A percentile compares a stretch with the other conserved stretches of the same genome.
phyloP scores from a whole-genome alignment of 2,888 invertebrate species.

The Pseudococcus longispinus region DNA sequence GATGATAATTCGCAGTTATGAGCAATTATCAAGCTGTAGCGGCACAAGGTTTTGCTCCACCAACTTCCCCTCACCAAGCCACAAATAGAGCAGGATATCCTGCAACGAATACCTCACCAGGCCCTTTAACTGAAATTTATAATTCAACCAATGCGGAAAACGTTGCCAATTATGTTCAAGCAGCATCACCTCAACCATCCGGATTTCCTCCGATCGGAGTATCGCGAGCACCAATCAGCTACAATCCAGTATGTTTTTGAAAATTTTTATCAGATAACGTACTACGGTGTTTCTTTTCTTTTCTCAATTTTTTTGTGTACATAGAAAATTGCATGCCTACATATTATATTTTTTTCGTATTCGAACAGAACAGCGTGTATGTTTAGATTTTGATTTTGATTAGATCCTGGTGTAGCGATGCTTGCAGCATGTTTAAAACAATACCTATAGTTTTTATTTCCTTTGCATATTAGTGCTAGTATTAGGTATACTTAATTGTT shows the following conservation, averaged over 20 bases:
- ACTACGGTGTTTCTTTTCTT: neutral
- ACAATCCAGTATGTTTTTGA: constrained; percentile 81
- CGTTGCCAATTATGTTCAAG: constrained; percentile 88
- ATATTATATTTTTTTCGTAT: constrained; percentile 13
- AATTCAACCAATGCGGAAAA: constrained; percentile 70
- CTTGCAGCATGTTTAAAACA: constrained; percentile 41
- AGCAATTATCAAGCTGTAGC: constrained; percentile 88
- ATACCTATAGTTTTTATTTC: constrained; percentile 39
- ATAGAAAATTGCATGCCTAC: constrained; percentile 1
- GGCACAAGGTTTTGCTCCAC: constrained; percentile 77
- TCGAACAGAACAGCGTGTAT: neutral
- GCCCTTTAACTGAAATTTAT: constrained; percentile 87
- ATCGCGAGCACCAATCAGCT: constrained; percentile 90
- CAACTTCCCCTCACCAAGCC: constrained; percentile 81
- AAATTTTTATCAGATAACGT: neutral
- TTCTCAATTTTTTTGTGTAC: neutral
- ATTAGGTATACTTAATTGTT: neutral
- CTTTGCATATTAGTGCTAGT: constrained; percentile 13
- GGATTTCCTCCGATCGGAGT: constrained; percentile 91
- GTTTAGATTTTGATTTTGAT: constrained; percentile 36
- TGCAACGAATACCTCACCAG: constrained; percentile 80
- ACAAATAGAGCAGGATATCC: constrained; percentile 69
- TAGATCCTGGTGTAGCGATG: constrained; percentile 31
- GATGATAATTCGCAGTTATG: constrained; percentile 76
- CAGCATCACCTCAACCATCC: constrained; percentile 94